phyloP scores from a whole-genome alignment of 2,113 vertebrate species.

The Tichodroma muraria region DNA sequence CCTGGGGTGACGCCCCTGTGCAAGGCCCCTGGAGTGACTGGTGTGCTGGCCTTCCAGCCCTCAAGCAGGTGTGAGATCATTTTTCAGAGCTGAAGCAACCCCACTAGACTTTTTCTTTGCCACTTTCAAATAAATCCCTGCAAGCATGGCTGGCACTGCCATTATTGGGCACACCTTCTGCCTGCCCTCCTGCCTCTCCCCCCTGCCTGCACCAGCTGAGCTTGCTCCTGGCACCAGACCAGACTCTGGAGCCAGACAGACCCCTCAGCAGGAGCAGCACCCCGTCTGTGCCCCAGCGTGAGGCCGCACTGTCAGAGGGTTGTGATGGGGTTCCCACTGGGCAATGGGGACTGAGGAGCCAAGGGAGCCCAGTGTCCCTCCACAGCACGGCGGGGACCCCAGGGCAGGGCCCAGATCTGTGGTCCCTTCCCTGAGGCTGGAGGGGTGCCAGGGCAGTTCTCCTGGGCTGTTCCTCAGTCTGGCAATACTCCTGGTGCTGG shows the following conservation, averaged over 20 bases:
- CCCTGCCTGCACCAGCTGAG: rapidly evolving
- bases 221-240: background rate
- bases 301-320: rapidly evolving
- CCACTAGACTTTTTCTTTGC: background rate
- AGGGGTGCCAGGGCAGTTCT: background rate
- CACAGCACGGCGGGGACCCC: rapidly evolving
- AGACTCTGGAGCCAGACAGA: background rate
- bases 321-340: background rate
- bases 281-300: background rate
- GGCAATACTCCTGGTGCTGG: background rate
- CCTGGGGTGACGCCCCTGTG: background rate
- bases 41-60: background rate
- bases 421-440: background rate
- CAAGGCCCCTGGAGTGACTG: background rate
- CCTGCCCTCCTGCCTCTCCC: background rate
- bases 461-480: background rate
- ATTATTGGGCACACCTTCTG: background rate
- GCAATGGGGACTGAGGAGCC: background rate
- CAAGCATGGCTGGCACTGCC: background rate
- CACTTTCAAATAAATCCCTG: background rate
- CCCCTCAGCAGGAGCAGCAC: background rate
- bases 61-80: rapidly evolving
- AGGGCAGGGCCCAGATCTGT: background rate
- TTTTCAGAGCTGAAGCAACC: background rate
- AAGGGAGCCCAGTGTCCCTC: background rate